Evolutionary conservation across 2,113 vertebrate species (phyloP), one percentile per base, ranked within the genome.

Genomic region (Serilophus lunatus): DNA sequence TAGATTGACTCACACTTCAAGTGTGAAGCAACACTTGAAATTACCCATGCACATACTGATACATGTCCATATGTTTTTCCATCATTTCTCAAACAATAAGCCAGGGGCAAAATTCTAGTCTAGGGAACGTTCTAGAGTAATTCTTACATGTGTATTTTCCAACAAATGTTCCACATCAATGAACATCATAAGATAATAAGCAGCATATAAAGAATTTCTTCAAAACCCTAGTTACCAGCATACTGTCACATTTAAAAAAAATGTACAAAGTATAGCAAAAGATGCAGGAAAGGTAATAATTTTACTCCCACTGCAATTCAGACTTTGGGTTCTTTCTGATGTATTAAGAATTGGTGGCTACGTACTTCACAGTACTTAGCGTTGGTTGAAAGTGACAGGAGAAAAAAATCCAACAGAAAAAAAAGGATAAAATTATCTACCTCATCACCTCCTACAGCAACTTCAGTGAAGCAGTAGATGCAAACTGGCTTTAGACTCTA

Each of bases 1-100:
- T 95, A 96, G 90, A 95, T 81, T 81, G 90, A 97, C 93, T 97
- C 93, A 96, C 95, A 96, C 93, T 88, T 94, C 75, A 92, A 95
- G 94, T 96, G 93, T 94, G 94, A 96, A 95, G 38, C 59, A 90
- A 93, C 94, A 96, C 95, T 94, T 77, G 78, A 93, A 96, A 95
- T 97, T 97, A 95, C 18, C 79, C 85, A 95, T 95, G 93, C 79
- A 90, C 78, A 75, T 95, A 94, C 83, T 79, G 92, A 91, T 95
- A 93, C 44, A 64, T 12, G 75, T 90, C 93, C 96, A 95, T 97
- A 97, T 97, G 94, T 87, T 96, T 95, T 92, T 77, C 59, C 82
- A 93, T 94, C 63, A 93, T 51, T 91, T 93, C 35, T 88, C 82
- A 92, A 97, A 93, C 75, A 95, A 96, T 91, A 90, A 92, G 87